phyloP scores from a whole-genome alignment of 2,797 vertebrate genomes.

The Otolemur crassicaudatus region DNA sequence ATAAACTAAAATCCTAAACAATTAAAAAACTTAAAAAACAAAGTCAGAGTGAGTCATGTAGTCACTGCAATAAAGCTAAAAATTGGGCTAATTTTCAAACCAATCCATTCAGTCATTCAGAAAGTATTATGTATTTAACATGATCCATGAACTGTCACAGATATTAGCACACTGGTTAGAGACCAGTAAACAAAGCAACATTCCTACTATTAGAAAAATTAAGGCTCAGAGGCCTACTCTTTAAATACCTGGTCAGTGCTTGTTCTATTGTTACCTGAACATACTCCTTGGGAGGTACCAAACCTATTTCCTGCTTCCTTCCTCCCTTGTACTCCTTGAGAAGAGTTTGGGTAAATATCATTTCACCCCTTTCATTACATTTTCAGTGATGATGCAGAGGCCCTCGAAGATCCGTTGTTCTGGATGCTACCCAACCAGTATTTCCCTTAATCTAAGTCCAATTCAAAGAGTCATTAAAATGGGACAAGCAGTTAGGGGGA shows the following conservation, averaged over 20 bases:
- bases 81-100: not conserved
- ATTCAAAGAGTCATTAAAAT: conserved; percentile 47
- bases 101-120: not conserved
- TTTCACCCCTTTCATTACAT: not conserved
- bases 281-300: not conserved
- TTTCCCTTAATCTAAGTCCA: not conserved
- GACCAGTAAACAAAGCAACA: conserved; percentile 6
- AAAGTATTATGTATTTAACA: conserved; percentile 19
- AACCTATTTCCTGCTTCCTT: not conserved
- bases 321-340: not conserved
- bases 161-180: not conserved
- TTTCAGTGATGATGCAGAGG: not conserved
- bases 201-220: not conserved
- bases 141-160: not conserved
- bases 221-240: not conserved
- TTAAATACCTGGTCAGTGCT: not conserved
- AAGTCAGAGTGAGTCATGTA: not conserved
- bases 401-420: not conserved
- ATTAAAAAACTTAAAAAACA: not conserved
- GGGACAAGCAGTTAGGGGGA: not conserved
- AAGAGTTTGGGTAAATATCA: not conserved
- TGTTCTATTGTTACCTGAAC: conserved; percentile 15
- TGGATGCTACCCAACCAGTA: not conserved
- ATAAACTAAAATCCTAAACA: conserved; percentile 24
- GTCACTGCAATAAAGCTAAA: not conserved